phyloP scores from a whole-genome alignment of 2,797 vertebrate species.

The Dermochelys coriacea region DNA sequence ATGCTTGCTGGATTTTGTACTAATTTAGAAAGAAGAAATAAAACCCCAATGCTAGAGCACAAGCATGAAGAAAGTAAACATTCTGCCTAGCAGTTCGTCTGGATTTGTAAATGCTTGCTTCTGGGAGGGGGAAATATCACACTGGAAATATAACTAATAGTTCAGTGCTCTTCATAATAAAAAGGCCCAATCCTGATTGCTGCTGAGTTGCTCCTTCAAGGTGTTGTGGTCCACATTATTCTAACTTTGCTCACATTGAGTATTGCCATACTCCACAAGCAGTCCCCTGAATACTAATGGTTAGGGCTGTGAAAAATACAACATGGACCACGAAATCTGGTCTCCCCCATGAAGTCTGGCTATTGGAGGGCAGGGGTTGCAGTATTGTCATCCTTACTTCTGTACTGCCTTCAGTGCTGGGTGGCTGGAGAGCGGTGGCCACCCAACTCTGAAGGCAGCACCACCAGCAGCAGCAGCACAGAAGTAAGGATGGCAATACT shows the following conservation, averaged over 20 bases:
- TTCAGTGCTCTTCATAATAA: fast-evolving
- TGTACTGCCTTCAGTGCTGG: too few relatives aligned
- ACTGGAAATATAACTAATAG: neutral
- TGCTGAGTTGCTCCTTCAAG: neutral
- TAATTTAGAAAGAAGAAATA: slow-evolving; percentile 18
- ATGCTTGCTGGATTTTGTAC: neutral
- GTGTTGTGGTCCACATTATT: neutral
- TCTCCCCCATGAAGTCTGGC: too few relatives aligned
- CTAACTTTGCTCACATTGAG: neutral
- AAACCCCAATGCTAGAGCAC: neutral
- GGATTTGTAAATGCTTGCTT: slow-evolving; percentile 22
- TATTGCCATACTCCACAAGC: neutral
- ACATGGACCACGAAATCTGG: too few relatives aligned
- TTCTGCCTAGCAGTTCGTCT: neutral
- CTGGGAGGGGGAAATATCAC: neutral
- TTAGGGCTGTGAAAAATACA: too few relatives aligned
- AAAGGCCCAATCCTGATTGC: fast-evolving
- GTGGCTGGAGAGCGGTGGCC: too few relatives aligned
- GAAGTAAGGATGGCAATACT: too few relatives aligned
- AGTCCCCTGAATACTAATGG: neutral
- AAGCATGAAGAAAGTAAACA: neutral
- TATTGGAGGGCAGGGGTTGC: too few relatives aligned
- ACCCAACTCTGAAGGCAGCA: too few relatives aligned
- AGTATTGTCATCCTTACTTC: too few relatives aligned
- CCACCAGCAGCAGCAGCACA: too few relatives aligned